phyloP scores from a whole-genome alignment of 1,140 invertebrate species.

The Radopholus similis region DNA sequence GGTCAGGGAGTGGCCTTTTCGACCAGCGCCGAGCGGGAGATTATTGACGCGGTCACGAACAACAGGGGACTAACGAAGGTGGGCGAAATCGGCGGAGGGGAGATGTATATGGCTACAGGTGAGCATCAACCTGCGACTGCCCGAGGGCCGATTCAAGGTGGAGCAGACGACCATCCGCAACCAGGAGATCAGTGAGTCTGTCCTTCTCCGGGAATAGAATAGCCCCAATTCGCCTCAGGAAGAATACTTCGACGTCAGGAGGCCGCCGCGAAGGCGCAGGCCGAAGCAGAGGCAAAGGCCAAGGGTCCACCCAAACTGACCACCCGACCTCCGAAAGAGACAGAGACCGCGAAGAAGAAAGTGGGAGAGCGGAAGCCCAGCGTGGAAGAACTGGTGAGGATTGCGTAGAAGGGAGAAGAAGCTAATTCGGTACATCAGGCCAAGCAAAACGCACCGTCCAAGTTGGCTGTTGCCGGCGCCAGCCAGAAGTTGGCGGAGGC shows the following conservation, averaged over 20 bases:
- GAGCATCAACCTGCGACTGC: conserved; percentile 56
- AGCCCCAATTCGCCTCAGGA: background rate
- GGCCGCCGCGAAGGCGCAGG: background rate
- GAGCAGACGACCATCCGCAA: conserved; percentile 55
- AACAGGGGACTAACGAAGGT: conserved; percentile 52
- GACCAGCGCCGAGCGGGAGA: conserved; percentile 52
- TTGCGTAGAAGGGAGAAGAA: too few species aligned
- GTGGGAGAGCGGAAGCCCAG: conserved; percentile 11
- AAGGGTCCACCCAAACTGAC: conserved; percentile 12
- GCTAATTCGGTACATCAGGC: conserved; percentile 4
- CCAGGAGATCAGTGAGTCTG: conserved; percentile 58
- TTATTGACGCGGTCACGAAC: conserved; percentile 53
- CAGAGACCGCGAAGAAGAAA: conserved; percentile 13
- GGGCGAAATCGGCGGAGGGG: background rate
- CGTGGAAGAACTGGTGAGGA: conserved; percentile 3
- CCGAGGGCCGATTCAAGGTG: conserved; percentile 57
- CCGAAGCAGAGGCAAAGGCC: background rate
- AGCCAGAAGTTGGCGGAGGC: too few species aligned
- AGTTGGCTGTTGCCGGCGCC: conserved; percentile 14
- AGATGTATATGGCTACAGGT: conserved; percentile 8
- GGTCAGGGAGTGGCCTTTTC: conserved; percentile 55
- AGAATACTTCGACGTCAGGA: conserved; percentile 17
- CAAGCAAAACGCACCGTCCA: background rate
- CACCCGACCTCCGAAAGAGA: conserved; percentile 15
- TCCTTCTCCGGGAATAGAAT: background rate